Conservation (phyloP, 1,140 invertebrate species). For the Monomorium pharaonis region DNA sequence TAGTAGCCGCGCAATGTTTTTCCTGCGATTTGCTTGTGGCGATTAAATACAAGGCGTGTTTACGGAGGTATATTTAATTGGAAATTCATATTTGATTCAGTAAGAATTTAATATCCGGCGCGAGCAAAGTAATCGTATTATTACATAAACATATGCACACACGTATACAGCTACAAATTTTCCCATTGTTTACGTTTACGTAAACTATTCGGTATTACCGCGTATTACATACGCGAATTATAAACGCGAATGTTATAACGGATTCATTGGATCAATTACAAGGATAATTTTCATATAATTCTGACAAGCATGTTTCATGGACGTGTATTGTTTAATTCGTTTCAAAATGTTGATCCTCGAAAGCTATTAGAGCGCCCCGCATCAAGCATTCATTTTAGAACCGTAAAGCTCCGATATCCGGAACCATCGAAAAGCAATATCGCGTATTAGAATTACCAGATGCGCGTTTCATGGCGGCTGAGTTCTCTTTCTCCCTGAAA, state of each 20-base stretch:
- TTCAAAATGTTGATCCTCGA: neutral
- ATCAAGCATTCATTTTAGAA: neutral
- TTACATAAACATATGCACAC: slow-evolving; percentile 27
- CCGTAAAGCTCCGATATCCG: too few relatives aligned
- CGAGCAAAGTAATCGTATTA: slow-evolving; percentile 55
- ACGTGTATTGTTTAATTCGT: neutral
- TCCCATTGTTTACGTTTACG: slow-evolving; percentile 51
- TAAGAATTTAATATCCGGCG: slow-evolving; percentile 49
- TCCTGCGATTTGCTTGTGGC: neutral
- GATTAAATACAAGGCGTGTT: slow-evolving; percentile 9
- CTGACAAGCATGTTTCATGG: neutral
- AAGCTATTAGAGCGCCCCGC: neutral
- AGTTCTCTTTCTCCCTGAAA: neutral
- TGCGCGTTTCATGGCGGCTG: neutral
- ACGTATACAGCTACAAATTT: slow-evolving; percentile 49
- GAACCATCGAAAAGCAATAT: neutral
- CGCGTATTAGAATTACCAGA: neutral
- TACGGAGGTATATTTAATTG: slow-evolving; percentile 41
- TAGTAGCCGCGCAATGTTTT: neutral
- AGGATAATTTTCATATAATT: slow-evolving; percentile 45
- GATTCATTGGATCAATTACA: slow-evolving; percentile 41
- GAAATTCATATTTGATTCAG: slow-evolving; percentile 50
- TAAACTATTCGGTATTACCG: slow-evolving; percentile 39
- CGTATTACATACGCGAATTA: slow-evolving; percentile 39
- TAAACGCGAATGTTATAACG: slow-evolving; percentile 48